Evolutionary conservation across 2,113 vertebrate species (phyloP), one percentile per base, ranked within the genome.

Genomic region (Antigone vipio): DNA sequence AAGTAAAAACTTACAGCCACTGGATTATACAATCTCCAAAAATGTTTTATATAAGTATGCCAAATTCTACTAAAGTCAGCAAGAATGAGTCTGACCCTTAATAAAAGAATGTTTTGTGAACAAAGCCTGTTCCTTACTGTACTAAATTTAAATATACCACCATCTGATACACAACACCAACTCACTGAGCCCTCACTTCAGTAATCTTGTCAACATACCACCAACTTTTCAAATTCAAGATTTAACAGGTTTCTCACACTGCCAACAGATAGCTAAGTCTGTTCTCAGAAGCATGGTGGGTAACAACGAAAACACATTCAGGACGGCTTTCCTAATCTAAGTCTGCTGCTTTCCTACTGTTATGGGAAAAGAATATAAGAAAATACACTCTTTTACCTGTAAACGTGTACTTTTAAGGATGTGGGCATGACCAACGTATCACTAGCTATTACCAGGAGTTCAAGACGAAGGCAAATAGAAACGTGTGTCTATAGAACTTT

Each of bases 211-310:
- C 67, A 90, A 55, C 26, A 58, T 59, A 74, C 22, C 29, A 73
- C 18, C 29, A 77, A 42, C 26, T 83, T 64, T 49, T 47, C 53
- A 80, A 85, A 88, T 55, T 14, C 24, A 73, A n/a, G 40, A 69
- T 49, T 75, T 90, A 90, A 80, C 47, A 86, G 29, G n/a, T 77
- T 93, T 83, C 72, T 93, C 59, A 92, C 18, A 30, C n/a, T 74
- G 63, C 27, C 55, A 88, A 84, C 63, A 88, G 50, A 86, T 10
- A 82, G 32, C 7, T 40, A 71, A 67, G 26, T 12, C 12, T 85
- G 50, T 59, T 73, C 23, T 52, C 55, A 76, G 42, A 82, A 93
- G 45, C 42, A 45, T 11, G 4, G 44, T 50, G 50, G 35, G 20
- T 82, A 94, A 78, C 34, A 66, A 91, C 0, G 2, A 72, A 64